phyloP scores from a whole-genome alignment of 2,113 vertebrate species.

The Ramphastos sulfuratus region DNA sequence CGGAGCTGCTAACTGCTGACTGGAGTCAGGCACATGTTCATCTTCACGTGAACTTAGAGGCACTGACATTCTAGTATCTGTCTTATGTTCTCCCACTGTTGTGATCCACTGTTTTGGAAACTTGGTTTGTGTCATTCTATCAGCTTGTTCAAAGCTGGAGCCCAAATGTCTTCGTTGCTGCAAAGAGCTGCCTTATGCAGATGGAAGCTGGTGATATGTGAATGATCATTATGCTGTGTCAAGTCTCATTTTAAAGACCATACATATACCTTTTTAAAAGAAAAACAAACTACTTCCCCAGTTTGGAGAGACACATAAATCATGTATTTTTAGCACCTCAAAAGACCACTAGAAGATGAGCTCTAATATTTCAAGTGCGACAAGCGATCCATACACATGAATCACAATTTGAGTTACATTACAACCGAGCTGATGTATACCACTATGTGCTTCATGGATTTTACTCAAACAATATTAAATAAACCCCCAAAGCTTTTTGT shows the following conservation, averaged over 20 bases:
- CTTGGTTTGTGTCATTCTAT: not conserved
- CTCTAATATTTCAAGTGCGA: constrained; percentile 77
- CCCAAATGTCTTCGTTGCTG: not conserved
- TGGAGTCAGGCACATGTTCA: not conserved
- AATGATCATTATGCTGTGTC: constrained; percentile 63
- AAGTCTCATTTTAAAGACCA: constrained; percentile 72
- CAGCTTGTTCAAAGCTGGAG: not conserved
- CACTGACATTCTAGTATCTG: not conserved
- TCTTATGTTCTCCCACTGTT: not conserved
- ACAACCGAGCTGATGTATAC: constrained; percentile 39
- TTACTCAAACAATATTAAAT: constrained; percentile 46
- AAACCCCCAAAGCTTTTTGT: not conserved
- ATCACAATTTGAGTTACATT: constrained; percentile 70
- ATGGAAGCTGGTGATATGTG: constrained; percentile 35
- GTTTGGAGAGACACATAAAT: constrained; percentile 69
- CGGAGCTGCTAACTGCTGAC: not conserved
- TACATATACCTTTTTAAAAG: constrained; percentile 72
- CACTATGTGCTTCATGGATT: constrained; percentile 34
- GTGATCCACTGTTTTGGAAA: not conserved
- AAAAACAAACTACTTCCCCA: constrained; percentile 68
- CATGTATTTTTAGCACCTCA: constrained; percentile 71
- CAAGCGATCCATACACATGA: constrained; percentile 73
- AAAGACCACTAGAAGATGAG: constrained; percentile 73
- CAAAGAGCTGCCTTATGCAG: not conserved
- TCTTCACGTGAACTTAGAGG: not conserved